These are phyloP conservation scores for Deroplatys truncata DNA, from an alignment of 2,888 invertebrate genomes.

Conservation along the genomic window DNA sequence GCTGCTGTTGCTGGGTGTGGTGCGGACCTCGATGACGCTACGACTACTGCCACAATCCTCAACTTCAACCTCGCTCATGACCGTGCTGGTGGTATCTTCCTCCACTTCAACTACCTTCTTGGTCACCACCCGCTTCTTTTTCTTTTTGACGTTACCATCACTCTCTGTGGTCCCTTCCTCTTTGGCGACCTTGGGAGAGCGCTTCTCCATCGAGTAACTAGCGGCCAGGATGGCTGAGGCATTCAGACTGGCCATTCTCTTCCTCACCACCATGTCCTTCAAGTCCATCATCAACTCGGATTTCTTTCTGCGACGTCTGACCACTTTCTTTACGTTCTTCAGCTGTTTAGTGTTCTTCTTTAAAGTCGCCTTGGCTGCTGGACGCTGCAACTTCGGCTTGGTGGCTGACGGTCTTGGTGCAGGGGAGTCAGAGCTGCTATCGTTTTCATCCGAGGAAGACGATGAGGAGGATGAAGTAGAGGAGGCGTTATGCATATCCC, in stretches of 20 bases:
- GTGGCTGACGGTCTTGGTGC: slow-evolving; percentile 37
- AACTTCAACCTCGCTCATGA: slow-evolving; percentile 43
- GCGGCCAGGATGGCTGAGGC: slow-evolving; percentile 87
- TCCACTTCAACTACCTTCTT: slow-evolving; percentile 48
- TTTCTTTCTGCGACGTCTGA: slow-evolving; percentile 48
- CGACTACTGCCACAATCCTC: slow-evolving; percentile 43
- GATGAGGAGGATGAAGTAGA: slow-evolving; percentile 46
- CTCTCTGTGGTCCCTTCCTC: not conserved
- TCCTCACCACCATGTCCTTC: slow-evolving; percentile 82
- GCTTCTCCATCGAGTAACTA: slow-evolving; percentile 71
- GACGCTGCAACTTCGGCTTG: not conserved
- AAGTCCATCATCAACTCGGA: slow-evolving; percentile 70
- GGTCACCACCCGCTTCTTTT: slow-evolving; percentile 20
- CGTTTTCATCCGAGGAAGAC: slow-evolving; percentile 5
- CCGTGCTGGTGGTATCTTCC: slow-evolving; percentile 40
- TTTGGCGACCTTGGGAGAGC: slow-evolving; percentile 18
- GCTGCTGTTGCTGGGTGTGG: slow-evolving; percentile 23
- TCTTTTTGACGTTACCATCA: slow-evolving; percentile 14
- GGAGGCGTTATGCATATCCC: slow-evolving; percentile 72
- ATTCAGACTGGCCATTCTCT: slow-evolving; percentile 87
- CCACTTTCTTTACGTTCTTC: slow-evolving; percentile 46
- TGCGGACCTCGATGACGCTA: slow-evolving; percentile 43
- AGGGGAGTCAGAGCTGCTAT: not conserved
- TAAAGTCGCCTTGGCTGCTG: not conserved
- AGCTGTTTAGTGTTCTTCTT: slow-evolving; percentile 38